Conservation (phyloP, 2,797 vertebrate species). For the Taenioides sp. region DNA sequence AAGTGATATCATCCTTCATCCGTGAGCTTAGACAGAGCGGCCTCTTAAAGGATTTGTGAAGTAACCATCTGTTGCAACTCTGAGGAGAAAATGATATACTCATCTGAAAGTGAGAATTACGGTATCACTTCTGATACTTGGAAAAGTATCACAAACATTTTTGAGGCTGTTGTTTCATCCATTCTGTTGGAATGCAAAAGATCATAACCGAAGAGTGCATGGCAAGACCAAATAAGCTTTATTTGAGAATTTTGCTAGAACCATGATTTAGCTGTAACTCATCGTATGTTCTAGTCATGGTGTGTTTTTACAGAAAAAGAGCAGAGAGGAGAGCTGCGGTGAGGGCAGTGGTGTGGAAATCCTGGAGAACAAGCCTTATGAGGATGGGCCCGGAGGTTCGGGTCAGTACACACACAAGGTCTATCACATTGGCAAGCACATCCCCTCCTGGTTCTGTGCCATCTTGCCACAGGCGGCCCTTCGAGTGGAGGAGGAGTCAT, state of each 20-base stretch:
- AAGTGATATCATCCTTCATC: constrained; percentile 32
- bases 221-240: neutral
- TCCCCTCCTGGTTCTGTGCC: constrained; percentile 97
- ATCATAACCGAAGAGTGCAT: neutral
- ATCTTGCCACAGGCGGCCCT: constrained; percentile 93
- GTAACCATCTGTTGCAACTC: constrained; percentile 47
- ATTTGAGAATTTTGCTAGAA: neutral
- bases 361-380: constrained; percentile 94
- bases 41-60: constrained; percentile 34
- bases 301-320: constrained; percentile 88
- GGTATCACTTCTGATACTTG: neutral
- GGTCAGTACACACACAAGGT: constrained; percentile 98
- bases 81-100: constrained; percentile 8
- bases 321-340: constrained; percentile 94
- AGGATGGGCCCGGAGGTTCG: constrained; percentile 89
- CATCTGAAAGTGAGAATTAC: constrained; percentile 3
- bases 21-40: constrained; percentile 32
- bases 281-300: neutral
- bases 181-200: neutral
- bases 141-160: neutral
- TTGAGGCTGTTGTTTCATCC: neutral
- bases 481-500: constrained; percentile 92
- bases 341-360: constrained; percentile 98
- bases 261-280: no score
- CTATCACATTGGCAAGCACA: constrained; percentile 98